A percentile compares a stretch with the other conserved stretches of the same genome.
Evolutionary conservation across 1,140 invertebrate genomes (phyloP).

Genomic region (Pseudomyrmex cubaensis): DNA sequence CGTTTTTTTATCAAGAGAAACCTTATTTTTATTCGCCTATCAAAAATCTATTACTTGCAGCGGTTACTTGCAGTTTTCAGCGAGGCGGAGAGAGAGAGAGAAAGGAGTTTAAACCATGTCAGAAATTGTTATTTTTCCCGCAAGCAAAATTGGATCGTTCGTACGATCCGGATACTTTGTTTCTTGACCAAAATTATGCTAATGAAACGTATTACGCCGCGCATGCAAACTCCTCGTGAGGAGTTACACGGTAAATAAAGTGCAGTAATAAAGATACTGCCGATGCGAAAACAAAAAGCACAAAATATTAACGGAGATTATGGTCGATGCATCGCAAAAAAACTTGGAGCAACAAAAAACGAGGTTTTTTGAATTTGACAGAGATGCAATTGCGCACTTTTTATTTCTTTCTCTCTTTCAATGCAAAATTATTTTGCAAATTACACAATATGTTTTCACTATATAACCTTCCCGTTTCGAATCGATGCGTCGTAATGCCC

Average conservation of each 20-base stretch:
- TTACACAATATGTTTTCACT: not conserved
- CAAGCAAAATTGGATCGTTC: conserved; percentile 37
- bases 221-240: conserved; percentile 17
- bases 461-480: not conserved
- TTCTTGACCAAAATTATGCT: conserved; percentile 47
- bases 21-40: conserved; percentile 43
- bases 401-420: no score
- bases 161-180: not conserved
- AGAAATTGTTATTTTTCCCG: conserved; percentile 16
- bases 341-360: no score
- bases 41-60: conserved; percentile 39
- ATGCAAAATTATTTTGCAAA: no score
- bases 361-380: no score
- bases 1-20: conserved; percentile 27
- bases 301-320: not conserved
- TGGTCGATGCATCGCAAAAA: no score
- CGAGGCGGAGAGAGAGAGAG: not conserved
- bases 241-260: conserved; percentile 3
- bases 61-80: conserved; percentile 49
- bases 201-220: not conserved
- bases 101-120: not conserved
- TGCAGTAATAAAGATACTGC: not conserved
- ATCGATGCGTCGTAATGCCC: not conserved
- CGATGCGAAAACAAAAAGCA: not conserved
- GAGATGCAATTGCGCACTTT: no score